These are phyloP conservation scores for Huso huso DNA, from an alignment of 2,797 vertebrate genomes.

Conservation along the genomic window DNA sequence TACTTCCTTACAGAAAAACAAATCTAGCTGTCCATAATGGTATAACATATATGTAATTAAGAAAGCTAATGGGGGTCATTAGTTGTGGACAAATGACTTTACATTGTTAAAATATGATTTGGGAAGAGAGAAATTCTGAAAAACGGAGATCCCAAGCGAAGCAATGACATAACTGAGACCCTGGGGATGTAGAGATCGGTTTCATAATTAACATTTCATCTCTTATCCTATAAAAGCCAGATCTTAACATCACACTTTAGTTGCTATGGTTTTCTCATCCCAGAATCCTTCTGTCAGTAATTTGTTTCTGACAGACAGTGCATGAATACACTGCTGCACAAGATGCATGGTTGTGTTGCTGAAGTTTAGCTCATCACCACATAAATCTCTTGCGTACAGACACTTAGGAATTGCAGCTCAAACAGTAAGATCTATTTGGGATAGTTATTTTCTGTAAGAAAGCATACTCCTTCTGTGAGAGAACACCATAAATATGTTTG, in stretches of 20 bases:
- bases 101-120: slow-evolving; percentile 39
- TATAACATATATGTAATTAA: slow-evolving; percentile 82
- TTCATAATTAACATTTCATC: slow-evolving; percentile 35
- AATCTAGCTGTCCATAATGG: slow-evolving; percentile 56
- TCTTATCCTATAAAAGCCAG: slow-evolving; percentile 34
- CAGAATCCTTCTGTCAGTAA: slow-evolving; percentile 28
- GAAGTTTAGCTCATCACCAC: slow-evolving; percentile 35
- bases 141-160: slow-evolving; percentile 61
- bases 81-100: slow-evolving; percentile 53
- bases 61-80: slow-evolving; percentile 74
- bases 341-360: slow-evolving; percentile 38
- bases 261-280: slow-evolving; percentile 43
- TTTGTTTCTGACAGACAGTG: slow-evolving; percentile 35
- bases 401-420: slow-evolving; percentile 24
- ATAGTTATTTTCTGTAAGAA: slow-evolving; percentile 7
- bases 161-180: slow-evolving; percentile 31
- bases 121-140: slow-evolving; percentile 40
- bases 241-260: slow-evolving; percentile 37
- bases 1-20: slow-evolving; percentile 53
- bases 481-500: slow-evolving; percentile 20
- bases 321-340: slow-evolving; percentile 26
- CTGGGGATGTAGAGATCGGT: slow-evolving; percentile 30
- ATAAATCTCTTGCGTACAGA: slow-evolving; percentile 35
- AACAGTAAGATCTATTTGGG: slow-evolving; percentile 9
- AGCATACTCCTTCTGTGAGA: slow-evolving; percentile 54